Percentiles rank a stretch among this genome's conserved stretches.
Evolutionary conservation across 2,888 invertebrate species (phyloP).

Genomic region (Deroplatys truncata): DNA sequence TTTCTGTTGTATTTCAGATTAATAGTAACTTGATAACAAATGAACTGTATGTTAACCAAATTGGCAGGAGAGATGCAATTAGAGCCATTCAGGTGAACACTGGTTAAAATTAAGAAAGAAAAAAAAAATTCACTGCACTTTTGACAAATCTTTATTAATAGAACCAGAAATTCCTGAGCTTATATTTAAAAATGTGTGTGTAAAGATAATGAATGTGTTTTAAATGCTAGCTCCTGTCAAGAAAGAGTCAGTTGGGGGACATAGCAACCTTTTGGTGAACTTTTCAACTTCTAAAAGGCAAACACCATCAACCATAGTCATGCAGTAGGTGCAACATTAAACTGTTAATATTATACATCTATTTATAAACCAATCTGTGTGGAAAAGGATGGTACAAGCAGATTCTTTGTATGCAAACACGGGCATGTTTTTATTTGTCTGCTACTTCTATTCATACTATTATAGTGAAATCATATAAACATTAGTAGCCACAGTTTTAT

Average conservation of each 20-base stretch:
- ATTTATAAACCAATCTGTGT: too few species aligned
- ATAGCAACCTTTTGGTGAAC: not conserved
- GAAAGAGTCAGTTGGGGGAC: not conserved
- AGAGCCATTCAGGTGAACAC: not conserved
- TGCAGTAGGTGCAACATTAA: not conserved
- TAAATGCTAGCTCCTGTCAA: not conserved
- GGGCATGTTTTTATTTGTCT: too few species aligned
- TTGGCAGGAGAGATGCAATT: not conserved
- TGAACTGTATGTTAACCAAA: not conserved
- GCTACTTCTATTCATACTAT: too few species aligned
- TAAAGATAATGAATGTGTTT: not conserved
- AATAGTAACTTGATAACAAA: not conserved
- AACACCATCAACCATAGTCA: not conserved
- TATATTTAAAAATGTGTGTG: not conserved
- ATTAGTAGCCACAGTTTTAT: too few species aligned
- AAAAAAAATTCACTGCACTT: too few species aligned
- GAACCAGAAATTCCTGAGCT: not conserved
- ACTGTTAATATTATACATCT: not conserved
- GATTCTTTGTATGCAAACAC: too few species aligned
- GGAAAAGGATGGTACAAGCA: too few species aligned
- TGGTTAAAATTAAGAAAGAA: not conserved
- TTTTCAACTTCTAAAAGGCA: not conserved
- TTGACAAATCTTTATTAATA: not conserved
- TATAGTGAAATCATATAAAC: too few species aligned
- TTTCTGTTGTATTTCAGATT: not conserved